Evolutionary conservation across 2,888 invertebrate genomes (phyloP), one percentile per base, ranked within the genome.

Genomic region (Priocnemis perturbator): DNA sequence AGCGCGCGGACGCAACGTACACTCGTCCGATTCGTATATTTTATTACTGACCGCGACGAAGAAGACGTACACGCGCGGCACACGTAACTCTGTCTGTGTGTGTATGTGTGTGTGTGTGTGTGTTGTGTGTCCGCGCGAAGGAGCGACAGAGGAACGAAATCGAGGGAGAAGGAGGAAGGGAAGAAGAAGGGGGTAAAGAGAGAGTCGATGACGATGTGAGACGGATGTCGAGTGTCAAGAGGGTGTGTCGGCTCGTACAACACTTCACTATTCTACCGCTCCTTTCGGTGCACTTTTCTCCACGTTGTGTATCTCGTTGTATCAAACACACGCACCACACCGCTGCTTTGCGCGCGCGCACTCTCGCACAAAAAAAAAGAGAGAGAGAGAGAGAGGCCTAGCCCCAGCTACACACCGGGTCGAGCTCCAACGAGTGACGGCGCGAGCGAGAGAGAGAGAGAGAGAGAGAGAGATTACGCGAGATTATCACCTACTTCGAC

Each of bases 181-280:
- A 63, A 56, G 62, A 72, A 75, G 75, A 69, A 69, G 73, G 68
- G 64, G 64, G 60, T 69, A 71, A 65, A 73, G 76, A 73, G 68
- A 48, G 67, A 73, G 70, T 71, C 71, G 76, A 81, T 77, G 82
- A 73, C 78, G 82, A 78, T 78, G 73, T 68, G 78, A 83, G 77
- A 83, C 82, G 79, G 79, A 84, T 83, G 84, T 79, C 73, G 83
- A 80, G 82, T 83, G 83, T 84, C 83, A 81, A 82, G 82, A 84
- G 85, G 85, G 85, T 85, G 85, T 84, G 85, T 84, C 85, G 81
- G 70, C 59, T 67, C 62, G 53, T 53, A 52, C 72, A 81, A 78
- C 79, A 81, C 79, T 78, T 79, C 76, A 78, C 81, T 72, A 72
- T 67, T 59, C 71, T 71, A 69, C 66, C 68, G 53, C 68, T 73